These are phyloP conservation scores for Ctenosaura bakeri DNA, from an alignment of 2,797 vertebrate species.

Conservation along the genomic window DNA sequence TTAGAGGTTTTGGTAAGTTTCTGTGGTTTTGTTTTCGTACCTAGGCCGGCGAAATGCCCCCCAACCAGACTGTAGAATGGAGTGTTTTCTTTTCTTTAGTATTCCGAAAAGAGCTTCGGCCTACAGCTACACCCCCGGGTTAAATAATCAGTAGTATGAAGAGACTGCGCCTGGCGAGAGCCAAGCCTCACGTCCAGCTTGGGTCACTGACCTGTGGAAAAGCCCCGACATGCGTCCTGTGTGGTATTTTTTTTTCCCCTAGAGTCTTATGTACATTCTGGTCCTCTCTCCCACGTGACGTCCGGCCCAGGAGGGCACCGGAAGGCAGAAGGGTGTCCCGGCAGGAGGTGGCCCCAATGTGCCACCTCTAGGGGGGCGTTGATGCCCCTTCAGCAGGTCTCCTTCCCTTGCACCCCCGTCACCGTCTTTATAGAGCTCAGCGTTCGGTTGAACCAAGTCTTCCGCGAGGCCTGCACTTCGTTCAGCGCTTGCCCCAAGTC, in stretches of 20 bases:
- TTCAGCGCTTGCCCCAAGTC: slow-evolving; percentile 95
- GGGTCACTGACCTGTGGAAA: slow-evolving; percentile 78
- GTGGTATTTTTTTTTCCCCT: slow-evolving; percentile 65
- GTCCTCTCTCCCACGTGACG: slow-evolving; percentile 83
- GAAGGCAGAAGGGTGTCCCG: slow-evolving; percentile 79
- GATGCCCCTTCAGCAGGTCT: slow-evolving; percentile 87
- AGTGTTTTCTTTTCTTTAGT: slow-evolving; percentile 73
- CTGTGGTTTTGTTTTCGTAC: slow-evolving; percentile 75
- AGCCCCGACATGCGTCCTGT: slow-evolving; percentile 79
- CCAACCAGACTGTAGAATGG: slow-evolving; percentile 77
- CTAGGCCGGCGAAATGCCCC: slow-evolving; percentile 85
- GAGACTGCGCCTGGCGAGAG: slow-evolving; percentile 77
- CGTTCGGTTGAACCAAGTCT: slow-evolving; percentile 99
- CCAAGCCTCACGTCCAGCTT: slow-evolving; percentile 76
- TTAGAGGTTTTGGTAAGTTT: slow-evolving; percentile 78
- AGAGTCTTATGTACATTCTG: slow-evolving; percentile 77
- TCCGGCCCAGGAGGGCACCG: slow-evolving; percentile 83
- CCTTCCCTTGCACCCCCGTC: slow-evolving; percentile 97
- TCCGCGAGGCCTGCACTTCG: slow-evolving; percentile 98
- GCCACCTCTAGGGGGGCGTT: neutral
- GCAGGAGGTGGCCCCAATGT: slow-evolving; percentile 57
- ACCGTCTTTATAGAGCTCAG: slow-evolving; percentile 99
- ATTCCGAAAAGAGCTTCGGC: slow-evolving; percentile 65
- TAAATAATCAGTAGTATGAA: slow-evolving; percentile 92
- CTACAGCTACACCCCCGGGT: slow-evolving; percentile 74